Base-by-base conservation (phyloP, 2,888 invertebrate species). In the Nomada fucata region DNA sequence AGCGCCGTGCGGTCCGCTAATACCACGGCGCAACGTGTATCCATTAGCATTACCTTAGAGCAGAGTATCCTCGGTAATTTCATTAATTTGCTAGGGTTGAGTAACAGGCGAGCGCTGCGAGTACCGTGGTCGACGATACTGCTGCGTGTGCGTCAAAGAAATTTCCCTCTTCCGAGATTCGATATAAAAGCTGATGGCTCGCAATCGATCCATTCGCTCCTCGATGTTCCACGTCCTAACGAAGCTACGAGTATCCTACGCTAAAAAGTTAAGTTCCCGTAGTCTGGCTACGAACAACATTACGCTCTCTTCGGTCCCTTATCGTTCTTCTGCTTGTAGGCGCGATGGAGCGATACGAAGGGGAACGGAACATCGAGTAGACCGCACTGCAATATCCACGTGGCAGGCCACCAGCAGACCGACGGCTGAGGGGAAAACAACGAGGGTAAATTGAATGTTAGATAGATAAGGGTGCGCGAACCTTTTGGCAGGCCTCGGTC, bases 31-130 rank as follows among this genome's bases (percentile, higher is more conserved):
- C 47, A 47, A 15, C 47, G 2, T 13, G 2, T 47, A 47, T 13
- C 71, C 44, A 76, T 83, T 83, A 83, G 55, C 29, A 53, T 61
- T 55, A 26, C 26, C 47, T 47, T 47, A n/a, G 20, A 59, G 36
- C 13, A n/a, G 20, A 59, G 44, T 65, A 50, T n/a, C 55, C 52
- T 15, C 26, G 59, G 47, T 83, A 84, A 84, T 83, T 80, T 70
- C 53, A 74, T 84, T 77, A 84, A 84, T 83, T 83, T 36, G 83
- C 20, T 18, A 29, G 23, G 20, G 59, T 36, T 13, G 42, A 26
- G 10, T 77, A 44, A 72, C 59, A 70, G 64, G 36, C 61, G 20
- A 68, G 13, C 26, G 71, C n/a, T 55, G 52, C 2, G 3, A 63
- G 36, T 29, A 57, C 15, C 10, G 20, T 47, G 23, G 53, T n/a